Evolutionary conservation across 2,797 vertebrate genomes (phyloP).

Genomic region (Astyanax mexicanus): DNA sequence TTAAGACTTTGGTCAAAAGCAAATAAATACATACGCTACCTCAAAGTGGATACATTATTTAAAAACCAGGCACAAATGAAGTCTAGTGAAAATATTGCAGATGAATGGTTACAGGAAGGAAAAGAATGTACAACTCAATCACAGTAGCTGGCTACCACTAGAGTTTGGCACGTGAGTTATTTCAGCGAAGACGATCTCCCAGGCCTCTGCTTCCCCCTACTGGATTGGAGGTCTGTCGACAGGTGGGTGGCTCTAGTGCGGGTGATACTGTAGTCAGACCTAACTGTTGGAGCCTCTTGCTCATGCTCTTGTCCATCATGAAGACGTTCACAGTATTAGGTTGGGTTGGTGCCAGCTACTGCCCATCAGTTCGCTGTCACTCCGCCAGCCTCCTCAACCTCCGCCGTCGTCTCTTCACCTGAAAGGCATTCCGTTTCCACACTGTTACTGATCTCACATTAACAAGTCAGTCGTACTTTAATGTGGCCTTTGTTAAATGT

Average conservation of each 20-base stretch:
- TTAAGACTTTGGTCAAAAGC: constrained; percentile 57
- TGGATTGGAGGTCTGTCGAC: constrained; percentile 51
- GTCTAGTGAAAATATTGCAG: constrained; percentile 33
- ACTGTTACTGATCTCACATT: not conserved
- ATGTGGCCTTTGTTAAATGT: not conserved
- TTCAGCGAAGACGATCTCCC: constrained; percentile 59
- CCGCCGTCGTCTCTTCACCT: constrained; percentile 54
- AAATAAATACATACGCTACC: constrained; percentile 44
- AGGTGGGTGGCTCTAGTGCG: constrained; percentile 57
- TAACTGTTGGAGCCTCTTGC: constrained; percentile 53
- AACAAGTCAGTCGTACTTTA: not conserved
- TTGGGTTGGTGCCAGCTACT: constrained; percentile 44
- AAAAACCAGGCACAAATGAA: constrained; percentile 35
- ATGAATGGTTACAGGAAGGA: constrained; percentile 24
- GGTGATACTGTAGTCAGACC: constrained; percentile 51
- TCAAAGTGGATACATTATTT: constrained; percentile 31
- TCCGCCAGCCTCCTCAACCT: constrained; percentile 53
- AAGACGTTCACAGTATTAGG: constrained; percentile 59
- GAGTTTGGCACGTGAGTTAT: constrained; percentile 64
- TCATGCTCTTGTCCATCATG: constrained; percentile 48
- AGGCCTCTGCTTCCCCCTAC: constrained; percentile 51
- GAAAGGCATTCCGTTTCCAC: constrained; percentile 15
- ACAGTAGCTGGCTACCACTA: constrained; percentile 64
- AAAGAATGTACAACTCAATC: constrained; percentile 55
- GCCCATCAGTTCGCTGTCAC: constrained; percentile 48